Conservation (phyloP, 1,140 invertebrate species). For the Bombus picipes region DNA sequence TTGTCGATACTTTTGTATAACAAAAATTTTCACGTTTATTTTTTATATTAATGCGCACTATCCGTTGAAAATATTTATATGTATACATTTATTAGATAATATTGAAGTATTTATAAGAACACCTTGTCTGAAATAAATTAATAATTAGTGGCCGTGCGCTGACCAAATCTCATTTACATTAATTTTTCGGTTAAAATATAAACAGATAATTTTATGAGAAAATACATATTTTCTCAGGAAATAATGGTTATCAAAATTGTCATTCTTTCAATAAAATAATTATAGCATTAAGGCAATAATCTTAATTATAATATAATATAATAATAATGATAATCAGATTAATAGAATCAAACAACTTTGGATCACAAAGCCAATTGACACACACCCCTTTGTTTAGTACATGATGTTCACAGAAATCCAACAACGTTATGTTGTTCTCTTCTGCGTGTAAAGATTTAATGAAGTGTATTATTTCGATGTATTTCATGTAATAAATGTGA, state of each 20-base stretch:
- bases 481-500: conserved; percentile 26
- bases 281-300: conserved; percentile 35
- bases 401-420: conserved; percentile 57
- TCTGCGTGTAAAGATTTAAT: conserved; percentile 46
- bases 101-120: conserved; percentile 49
- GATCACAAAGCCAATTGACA: conserved; percentile 67
- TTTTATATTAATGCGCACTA: conserved; percentile 42
- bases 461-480: conserved; percentile 29
- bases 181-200: conserved; percentile 47
- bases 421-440: conserved; percentile 63
- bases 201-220: conserved; percentile 47
- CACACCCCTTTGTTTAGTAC: conserved; percentile 55
- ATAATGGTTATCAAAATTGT: conserved; percentile 7
- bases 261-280: conserved; percentile 46
- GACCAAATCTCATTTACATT: conserved; percentile 46
- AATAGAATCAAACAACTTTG: conserved; percentile 71
- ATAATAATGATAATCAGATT: conserved; percentile 52
- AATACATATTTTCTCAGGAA: conserved; percentile 12
- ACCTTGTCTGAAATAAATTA: conserved; percentile 52
- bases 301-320: conserved; percentile 49
- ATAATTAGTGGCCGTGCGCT: conserved; percentile 39
- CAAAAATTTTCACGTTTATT: conserved; percentile 27
- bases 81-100: conserved; percentile 45
- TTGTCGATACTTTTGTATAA: conserved; percentile 37
- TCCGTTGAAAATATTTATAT: conserved; percentile 33